These are phyloP conservation scores for Anorthoa munda DNA, from an alignment of 2,888 invertebrate species.

Conservation along the genomic window DNA sequence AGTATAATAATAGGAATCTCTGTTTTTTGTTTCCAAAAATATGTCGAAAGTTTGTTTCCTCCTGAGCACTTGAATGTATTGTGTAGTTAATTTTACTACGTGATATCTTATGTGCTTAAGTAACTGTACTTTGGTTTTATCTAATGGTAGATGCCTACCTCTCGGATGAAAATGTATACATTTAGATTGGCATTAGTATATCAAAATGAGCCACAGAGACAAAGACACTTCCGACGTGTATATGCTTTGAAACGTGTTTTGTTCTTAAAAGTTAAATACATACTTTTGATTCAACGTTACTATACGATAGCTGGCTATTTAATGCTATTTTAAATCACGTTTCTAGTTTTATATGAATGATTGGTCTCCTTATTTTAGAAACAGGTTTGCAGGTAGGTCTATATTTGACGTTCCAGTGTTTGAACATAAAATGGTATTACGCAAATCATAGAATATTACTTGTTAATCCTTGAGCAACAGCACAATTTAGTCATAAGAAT, in stretches of 20 bases:
- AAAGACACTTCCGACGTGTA: background rate
- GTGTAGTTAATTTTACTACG: conserved; percentile 21
- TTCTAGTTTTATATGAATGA: background rate
- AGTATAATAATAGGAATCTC: conserved; percentile 53
- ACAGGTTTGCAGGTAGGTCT: too few relatives aligned
- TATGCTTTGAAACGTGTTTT: background rate
- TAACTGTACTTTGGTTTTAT: background rate
- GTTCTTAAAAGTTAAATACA: background rate
- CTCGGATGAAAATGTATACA: background rate
- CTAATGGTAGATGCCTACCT: background rate
- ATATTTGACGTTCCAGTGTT: too few relatives aligned
- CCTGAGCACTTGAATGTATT: conserved; percentile 21
- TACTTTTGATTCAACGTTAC: background rate
- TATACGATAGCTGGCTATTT: background rate
- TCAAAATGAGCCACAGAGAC: background rate
- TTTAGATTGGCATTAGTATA: background rate
- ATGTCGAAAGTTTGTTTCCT: conserved; percentile 50
- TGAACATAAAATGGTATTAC: too few relatives aligned
- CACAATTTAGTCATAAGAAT: too few relatives aligned
- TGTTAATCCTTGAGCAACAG: too few relatives aligned
- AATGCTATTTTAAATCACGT: background rate
- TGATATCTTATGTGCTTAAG: conserved; percentile 8
- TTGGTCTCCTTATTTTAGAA: too few relatives aligned
- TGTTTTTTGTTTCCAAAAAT: conserved; percentile 61
- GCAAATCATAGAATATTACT: too few relatives aligned